Base-by-base conservation (phyloP, 2,888 invertebrate species). In the Keiferia lycopersicella region DNA sequence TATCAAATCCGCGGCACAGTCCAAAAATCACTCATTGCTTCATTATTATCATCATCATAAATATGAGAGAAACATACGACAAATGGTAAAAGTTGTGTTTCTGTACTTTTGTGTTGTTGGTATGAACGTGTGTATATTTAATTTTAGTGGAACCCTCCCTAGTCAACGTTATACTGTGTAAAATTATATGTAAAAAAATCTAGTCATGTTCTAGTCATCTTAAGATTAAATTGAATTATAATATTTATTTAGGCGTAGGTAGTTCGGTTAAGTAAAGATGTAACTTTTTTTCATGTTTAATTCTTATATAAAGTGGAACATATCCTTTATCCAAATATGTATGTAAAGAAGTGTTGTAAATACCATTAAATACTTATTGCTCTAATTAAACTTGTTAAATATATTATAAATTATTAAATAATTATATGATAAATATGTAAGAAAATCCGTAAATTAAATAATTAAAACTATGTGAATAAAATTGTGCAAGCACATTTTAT, bases 401-500 rank as follows among this genome's bases (percentile, higher is more conserved):
- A 62, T 65, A n/a, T n/a, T n/a, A n/a, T n/a, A n/a, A n/a, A n/a
- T n/a, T n/a, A n/a, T n/a, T n/a, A 53, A 22, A 41, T 22, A 41
- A 58, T 64, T 65, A 41, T 63, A 61, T 67, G 26, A 66, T 69
- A 26, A n/a, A 4, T 26, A 51, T 75, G 71, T 64, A 73, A 70
- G 72, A 53, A 30, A 64, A 63, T 67, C 1, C 34, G 34, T 34
- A 8, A n/a, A 58, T 58, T 53, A 60, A 62, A 20, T 62, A 64
- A 68, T 65, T 63, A 66, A 65, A 65, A 73, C 64, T 65, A 56
- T 56, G 63, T 57, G 20, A 62, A 26, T 69, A 61, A 65, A 34
- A 70, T 63, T 71, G 70, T 68, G 71, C 69, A 70, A 71, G 69
- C 63, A 69, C 66, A 72, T 74, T 79, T 78, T 71, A 78, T 65